Evolutionary conservation across 2,888 invertebrate genomes (phyloP).

Genomic region (Baronia brevicornis): DNA sequence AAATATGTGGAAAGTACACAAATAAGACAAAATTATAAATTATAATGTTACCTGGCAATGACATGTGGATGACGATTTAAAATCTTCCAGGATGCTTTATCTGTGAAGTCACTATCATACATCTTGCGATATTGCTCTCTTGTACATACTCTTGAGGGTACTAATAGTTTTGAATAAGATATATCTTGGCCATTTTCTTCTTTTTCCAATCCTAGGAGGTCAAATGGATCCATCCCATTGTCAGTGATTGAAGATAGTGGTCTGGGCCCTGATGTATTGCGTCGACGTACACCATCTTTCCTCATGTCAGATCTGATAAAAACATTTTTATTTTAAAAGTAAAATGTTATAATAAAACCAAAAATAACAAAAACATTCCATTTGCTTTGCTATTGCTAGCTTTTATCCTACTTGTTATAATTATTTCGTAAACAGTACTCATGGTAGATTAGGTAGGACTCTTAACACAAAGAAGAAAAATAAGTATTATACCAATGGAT

Average conservation of each 20-base stretch:
- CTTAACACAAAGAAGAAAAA: too few relatives aligned
- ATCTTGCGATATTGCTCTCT: constrained; percentile 65
- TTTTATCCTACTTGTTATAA: too few relatives aligned
- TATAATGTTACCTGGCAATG: constrained; percentile 69
- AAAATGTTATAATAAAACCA: background rate
- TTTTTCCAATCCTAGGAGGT: constrained; percentile 87
- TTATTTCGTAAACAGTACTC: too few relatives aligned
- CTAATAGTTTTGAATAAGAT: constrained; percentile 89
- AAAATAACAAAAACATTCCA: background rate
- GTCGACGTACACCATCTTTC: constrained; percentile 83
- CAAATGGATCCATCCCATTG: constrained; percentile 88
- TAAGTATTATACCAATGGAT: too few relatives aligned
- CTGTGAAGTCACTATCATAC: constrained; percentile 63
- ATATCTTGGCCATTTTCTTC: constrained; percentile 92
- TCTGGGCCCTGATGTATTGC: constrained; percentile 87
- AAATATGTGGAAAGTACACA: constrained; percentile 9
- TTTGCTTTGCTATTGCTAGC: too few relatives aligned
- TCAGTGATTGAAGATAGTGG: constrained; percentile 90
- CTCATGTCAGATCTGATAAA: constrained; percentile 67
- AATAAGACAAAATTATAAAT: constrained; percentile 1
- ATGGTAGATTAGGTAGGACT: too few relatives aligned
- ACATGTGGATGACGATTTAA: constrained; percentile 69
- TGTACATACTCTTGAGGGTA: constrained; percentile 78
- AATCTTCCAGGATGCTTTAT: constrained; percentile 59
- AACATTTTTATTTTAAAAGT: background rate